A percentile compares a stretch with the other conserved stretches of the same genome.
phyloP scores from a whole-genome alignment of 2,888 invertebrate species.

The Conistra vaccinii region DNA sequence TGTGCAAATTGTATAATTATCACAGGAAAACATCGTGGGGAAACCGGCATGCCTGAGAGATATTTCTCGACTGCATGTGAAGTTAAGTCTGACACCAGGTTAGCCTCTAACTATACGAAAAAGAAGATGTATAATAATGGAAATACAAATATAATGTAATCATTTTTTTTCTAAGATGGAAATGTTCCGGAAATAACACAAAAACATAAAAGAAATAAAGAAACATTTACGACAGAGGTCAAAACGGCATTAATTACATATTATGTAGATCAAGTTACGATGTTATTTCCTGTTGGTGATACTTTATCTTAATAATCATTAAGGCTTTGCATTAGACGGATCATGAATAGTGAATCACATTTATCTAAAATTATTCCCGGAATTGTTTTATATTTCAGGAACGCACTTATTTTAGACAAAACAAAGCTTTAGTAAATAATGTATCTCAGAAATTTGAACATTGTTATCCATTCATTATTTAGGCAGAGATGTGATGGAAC shows the following conservation, averaged over 20 bases:
- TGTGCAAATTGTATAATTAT: too few relatives aligned
- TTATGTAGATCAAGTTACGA: slow-evolving; percentile 16
- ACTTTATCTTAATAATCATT: slow-evolving; percentile 24
- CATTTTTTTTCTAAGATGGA: neutral
- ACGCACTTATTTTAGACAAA: neutral
- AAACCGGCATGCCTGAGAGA: too few relatives aligned
- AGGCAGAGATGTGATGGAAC: too few relatives aligned
- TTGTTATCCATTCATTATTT: neutral
- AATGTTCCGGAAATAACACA: neutral
- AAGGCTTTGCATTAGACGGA: slow-evolving; percentile 4
- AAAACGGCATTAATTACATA: neutral
- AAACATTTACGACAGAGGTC: slow-evolving; percentile 2
- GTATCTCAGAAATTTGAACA: neutral
- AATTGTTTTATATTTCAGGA: neutral
- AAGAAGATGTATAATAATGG: too few relatives aligned
- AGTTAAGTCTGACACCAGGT: too few relatives aligned
- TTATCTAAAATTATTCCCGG: neutral
- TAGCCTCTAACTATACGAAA: too few relatives aligned
- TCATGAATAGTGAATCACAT: slow-evolving; percentile 10
- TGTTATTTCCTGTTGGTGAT: slow-evolving; percentile 30
- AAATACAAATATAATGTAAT: neutral
- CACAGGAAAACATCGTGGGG: too few relatives aligned
- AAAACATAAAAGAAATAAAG: neutral
- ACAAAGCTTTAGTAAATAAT: neutral
- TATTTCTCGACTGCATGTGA: too few relatives aligned